Evolutionary conservation across 2,888 invertebrate genomes (phyloP), one percentile per base, ranked within the genome.

Genomic region (Leucophora obtusa): DNA sequence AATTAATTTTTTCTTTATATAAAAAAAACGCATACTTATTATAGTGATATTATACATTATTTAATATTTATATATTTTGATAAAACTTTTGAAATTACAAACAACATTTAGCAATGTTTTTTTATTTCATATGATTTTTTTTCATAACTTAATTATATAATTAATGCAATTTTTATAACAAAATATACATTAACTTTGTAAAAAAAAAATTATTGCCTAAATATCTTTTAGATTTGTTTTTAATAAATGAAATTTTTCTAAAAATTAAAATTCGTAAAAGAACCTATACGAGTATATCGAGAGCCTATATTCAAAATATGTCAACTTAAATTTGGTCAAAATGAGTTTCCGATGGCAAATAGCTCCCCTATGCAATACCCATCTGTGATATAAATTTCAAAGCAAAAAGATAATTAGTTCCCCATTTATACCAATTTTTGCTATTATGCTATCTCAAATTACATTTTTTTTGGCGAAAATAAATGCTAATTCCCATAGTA

Each of bases 141-240:
- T 18, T 2, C 38, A 47, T 62, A 62, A 62, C 62, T 38, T 24
- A 68, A 68, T 28, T 59, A 35, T 58, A 69, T 58, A 69, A 43
- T 70, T 47, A 71, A 78, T 74, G 78, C 43, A 79, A 79, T 82
- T 82, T 82, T 79, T 75, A 75, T 54, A 82, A 79, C 75, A 82
- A 79, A 82, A 79, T 73, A 65, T 79, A 79, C 76, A 82, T 68
- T 6, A 28, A 6, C 71, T 76, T 21, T 54, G 6, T 33, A 69
- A 65, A 21, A 6, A 15, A 50, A 62, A 51, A 21, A n/a, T 47
- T 60, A 66, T 33, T 62, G 50, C 60, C 60, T 70, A 71, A 63
- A 51, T 21, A 33, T 68, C 68, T 81, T 77, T 53, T 54, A 73
- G 72, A 77, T 73, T 73, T 72, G 47, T 14, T 54, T 54, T 50